A percentile compares a stretch with the other conserved stretches of the same genome.
phyloP scores from a whole-genome alignment of 1,140 invertebrate species.

The Aphidius gifuensis region DNA sequence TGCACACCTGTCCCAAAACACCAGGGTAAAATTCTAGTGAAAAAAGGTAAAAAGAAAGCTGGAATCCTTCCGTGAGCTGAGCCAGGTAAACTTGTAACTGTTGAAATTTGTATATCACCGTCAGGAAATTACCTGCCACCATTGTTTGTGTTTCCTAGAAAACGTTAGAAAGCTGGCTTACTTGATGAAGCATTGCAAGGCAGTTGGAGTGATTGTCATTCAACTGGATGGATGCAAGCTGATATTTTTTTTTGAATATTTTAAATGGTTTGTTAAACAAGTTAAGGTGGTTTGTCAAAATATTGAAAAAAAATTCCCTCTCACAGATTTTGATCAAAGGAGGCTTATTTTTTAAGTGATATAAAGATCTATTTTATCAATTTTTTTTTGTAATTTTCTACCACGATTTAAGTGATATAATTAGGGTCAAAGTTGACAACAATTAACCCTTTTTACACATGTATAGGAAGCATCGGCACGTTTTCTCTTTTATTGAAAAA shows the following conservation, averaged over 20 bases:
- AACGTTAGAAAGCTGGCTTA: slow-evolving; percentile 30
- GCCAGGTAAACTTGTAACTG: slow-evolving; percentile 28
- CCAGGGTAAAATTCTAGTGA: slow-evolving; percentile 33
- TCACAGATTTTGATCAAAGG: too few species aligned
- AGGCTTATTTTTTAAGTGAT: too few species aligned
- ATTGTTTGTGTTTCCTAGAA: slow-evolving; percentile 32
- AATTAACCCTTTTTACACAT: too few species aligned
- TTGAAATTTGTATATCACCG: slow-evolving; percentile 37
- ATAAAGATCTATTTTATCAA: too few species aligned
- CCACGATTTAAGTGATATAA: too few species aligned
- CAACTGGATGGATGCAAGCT: slow-evolving; percentile 32
- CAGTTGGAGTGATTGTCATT: slow-evolving; percentile 25
- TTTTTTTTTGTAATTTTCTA: too few species aligned
- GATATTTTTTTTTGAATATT: slow-evolving; percentile 31
- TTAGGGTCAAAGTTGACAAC: too few species aligned
- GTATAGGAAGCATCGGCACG: too few species aligned
- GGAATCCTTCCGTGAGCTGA: slow-evolving; percentile 35
- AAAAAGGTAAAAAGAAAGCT: slow-evolving; percentile 39
- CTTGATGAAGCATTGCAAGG: slow-evolving; percentile 27
- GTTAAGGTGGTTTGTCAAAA: too few species aligned
- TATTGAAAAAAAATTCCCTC: too few species aligned
- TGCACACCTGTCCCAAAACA: slow-evolving; percentile 32
- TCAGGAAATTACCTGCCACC: slow-evolving; percentile 38
- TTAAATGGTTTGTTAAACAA: slow-evolving; percentile 37
- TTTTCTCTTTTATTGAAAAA: too few species aligned